These are phyloP conservation scores for Acanthurus leucopareius DNA, from an alignment of 2,797 vertebrate species.

Conservation along the genomic window DNA sequence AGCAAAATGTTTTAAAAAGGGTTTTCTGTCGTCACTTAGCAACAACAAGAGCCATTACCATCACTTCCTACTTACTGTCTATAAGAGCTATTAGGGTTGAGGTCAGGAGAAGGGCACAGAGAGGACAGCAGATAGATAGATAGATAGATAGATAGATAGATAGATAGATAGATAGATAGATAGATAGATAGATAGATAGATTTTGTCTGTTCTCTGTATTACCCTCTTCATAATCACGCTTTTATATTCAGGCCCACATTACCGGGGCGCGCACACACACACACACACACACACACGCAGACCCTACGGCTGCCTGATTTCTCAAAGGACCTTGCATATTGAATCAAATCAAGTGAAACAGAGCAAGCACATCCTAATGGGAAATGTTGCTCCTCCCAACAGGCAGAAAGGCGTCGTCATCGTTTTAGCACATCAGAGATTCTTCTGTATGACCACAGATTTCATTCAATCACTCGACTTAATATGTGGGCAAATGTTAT, in stretches of 20 bases:
- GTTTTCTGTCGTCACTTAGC: conserved; percentile 49
- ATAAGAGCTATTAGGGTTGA: conserved; percentile 1
- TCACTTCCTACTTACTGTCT: conserved; percentile 14
- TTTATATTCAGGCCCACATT: conserved; percentile 64
- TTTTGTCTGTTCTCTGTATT: conserved; percentile 32
- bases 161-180: conserved; percentile 1
- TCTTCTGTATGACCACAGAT: conserved; percentile 32
- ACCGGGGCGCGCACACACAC: conserved; percentile 51
- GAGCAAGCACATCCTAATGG: conserved; percentile 63
- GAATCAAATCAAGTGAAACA: conserved; percentile 77
- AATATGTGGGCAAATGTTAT: conserved; percentile 20
- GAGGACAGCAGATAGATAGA: neutral
- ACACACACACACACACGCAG: conserved; percentile 44
- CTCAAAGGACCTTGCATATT: conserved; percentile 75
- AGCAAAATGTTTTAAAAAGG: neutral
- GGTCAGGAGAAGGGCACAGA: neutral
- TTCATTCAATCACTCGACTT: conserved; percentile 30
- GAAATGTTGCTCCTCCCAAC: conserved; percentile 66
- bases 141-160: neutral
- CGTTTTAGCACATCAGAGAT: conserved; percentile 45
- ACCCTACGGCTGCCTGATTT: conserved; percentile 66
- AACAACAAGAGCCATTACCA: conserved; percentile 43
- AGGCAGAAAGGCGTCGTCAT: conserved; percentile 59
- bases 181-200: conserved; percentile 5
- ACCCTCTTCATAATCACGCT: conserved; percentile 54